Percentiles rank a stretch among this genome's conserved stretches.
These are phyloP conservation scores for Anolis apletophallus DNA, from an alignment of 2,797 vertebrate genomes.

Conservation along the genomic window DNA sequence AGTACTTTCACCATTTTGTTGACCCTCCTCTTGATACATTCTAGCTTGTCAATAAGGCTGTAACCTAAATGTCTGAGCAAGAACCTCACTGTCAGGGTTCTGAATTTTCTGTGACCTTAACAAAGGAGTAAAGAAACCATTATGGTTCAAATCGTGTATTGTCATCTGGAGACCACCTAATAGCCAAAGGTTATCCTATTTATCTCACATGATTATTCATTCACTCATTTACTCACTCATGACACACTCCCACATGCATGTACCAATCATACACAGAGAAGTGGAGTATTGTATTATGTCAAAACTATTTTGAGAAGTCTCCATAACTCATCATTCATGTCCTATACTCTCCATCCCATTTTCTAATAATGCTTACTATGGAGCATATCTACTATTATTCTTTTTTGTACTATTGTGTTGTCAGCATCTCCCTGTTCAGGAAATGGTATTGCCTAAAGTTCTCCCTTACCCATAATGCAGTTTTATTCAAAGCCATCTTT, in stretches of 20 bases:
- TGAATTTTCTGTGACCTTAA: neutral
- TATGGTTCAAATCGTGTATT: too few relatives aligned
- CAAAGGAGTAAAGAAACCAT: neutral
- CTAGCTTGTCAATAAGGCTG: too few relatives aligned
- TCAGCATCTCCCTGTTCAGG: neutral
- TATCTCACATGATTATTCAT: too few relatives aligned
- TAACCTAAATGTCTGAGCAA: too few relatives aligned
- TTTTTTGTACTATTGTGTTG: too few relatives aligned
- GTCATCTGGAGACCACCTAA: too few relatives aligned
- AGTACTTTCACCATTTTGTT: too few relatives aligned
- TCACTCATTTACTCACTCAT: neutral
- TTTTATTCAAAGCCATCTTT: slow-evolving; percentile 31
- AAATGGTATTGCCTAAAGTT: neutral
- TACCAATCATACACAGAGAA: neutral
- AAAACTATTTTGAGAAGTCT: neutral
- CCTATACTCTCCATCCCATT: neutral
- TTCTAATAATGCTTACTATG: neutral
- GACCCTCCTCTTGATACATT: too few relatives aligned
- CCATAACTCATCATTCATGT: neutral
- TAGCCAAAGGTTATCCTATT: too few relatives aligned
- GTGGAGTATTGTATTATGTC: neutral
- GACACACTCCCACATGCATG: neutral
- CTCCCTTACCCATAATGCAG: neutral
- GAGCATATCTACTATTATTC: neutral
- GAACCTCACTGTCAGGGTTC: neutral